phyloP scores from a whole-genome alignment of 1,140 invertebrate genomes.

The Microplitis mediator region DNA sequence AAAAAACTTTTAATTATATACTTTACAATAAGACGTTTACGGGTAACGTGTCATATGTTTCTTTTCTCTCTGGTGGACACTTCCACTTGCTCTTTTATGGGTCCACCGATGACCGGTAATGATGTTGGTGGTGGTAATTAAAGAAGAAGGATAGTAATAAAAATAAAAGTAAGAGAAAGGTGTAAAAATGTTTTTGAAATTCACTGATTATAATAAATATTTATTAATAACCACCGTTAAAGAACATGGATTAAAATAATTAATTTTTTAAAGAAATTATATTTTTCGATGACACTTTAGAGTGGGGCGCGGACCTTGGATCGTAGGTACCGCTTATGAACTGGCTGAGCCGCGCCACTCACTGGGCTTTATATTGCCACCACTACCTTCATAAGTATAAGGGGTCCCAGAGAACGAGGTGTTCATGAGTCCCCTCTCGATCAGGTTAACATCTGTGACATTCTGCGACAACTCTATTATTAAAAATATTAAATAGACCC shows the following conservation, averaged over 20 bases:
- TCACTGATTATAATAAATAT: background rate
- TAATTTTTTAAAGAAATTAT: conserved; percentile 13
- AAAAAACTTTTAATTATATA: background rate
- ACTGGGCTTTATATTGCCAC: conserved; percentile 61
- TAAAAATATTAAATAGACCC: background rate
- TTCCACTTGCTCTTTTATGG: background rate
- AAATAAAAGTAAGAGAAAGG: background rate
- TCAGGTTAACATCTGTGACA: background rate
- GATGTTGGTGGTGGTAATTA: background rate
- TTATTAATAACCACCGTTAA: background rate
- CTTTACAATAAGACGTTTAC: background rate
- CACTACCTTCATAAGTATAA: conserved; percentile 44
- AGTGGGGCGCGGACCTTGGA: conserved; percentile 52
- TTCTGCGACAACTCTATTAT: background rate
- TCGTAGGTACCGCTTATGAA: conserved; percentile 57
- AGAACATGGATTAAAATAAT: background rate
- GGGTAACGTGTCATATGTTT: background rate
- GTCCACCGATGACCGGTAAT: background rate
- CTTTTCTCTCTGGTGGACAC: background rate
- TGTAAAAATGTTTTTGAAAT: background rate
- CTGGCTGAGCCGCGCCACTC: conserved; percentile 56
- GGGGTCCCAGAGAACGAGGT: conserved; percentile 21
- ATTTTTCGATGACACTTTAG: conserved; percentile 20
- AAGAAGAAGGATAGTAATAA: background rate
- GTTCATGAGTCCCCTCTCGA: conserved; percentile 15